phyloP scores from a whole-genome alignment of 2,113 vertebrate species.

The Actenoides lindsayi region DNA sequence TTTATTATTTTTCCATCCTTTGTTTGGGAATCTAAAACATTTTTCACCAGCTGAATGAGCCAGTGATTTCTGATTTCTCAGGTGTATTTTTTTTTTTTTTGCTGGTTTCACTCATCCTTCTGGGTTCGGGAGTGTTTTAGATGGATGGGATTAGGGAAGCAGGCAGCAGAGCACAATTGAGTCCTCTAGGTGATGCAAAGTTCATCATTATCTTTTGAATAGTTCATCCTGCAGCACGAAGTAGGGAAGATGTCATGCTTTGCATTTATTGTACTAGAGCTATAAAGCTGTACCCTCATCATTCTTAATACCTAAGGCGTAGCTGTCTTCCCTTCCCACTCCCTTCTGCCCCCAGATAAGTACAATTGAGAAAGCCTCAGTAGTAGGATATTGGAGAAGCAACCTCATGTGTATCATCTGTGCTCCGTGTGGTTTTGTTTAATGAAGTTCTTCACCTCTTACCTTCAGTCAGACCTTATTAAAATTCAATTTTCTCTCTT shows the following conservation, averaged over 20 bases:
- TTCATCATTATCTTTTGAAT: slow-evolving; percentile 39
- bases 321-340: not conserved
- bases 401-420: not conserved
- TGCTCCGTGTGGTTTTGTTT: not conserved
- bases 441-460: slow-evolving; percentile 3
- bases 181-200: not conserved
- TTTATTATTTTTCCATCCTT: not conserved
- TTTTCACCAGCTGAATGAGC: slow-evolving; percentile 12
- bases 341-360: not conserved
- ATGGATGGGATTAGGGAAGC: slow-evolving; percentile 17
- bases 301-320: not conserved
- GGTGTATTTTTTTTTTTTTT: not conserved
- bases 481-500: slow-evolving; percentile 9
- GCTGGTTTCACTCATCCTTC: not conserved
- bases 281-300: not conserved
- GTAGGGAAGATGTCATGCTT: not conserved
- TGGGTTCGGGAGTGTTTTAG: not conserved
- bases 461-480: not conserved
- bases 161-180: slow-evolving; percentile 11
- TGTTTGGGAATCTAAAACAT: not conserved
- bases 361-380: not conserved
- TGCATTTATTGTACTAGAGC: slow-evolving; percentile 16
- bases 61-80: slow-evolving; percentile 17
- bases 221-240: slow-evolving; percentile 19
- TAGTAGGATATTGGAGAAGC: not conserved